phyloP scores from a whole-genome alignment of 2,888 invertebrate species.

The Aphodius sticticus region DNA sequence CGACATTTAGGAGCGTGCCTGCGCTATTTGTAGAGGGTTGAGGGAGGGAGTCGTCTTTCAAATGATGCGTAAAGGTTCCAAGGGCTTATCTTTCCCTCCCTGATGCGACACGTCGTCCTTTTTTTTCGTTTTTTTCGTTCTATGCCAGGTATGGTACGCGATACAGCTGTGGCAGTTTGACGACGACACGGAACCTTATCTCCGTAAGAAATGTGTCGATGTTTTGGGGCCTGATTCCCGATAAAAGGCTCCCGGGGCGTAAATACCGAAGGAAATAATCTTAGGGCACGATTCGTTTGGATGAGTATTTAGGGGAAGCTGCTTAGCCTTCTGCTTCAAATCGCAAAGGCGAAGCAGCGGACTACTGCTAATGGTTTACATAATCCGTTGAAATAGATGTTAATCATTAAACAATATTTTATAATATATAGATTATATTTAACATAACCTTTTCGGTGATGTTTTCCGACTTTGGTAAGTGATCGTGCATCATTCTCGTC shows the following conservation, averaged over 20 bases:
- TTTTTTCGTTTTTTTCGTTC: not conserved
- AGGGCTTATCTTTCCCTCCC: not conserved
- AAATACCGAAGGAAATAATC: not conserved
- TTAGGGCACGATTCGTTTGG: not conserved
- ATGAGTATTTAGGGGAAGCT: not conserved
- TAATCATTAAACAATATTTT: too few relatives aligned
- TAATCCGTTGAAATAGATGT: too few relatives aligned
- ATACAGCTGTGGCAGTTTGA: not conserved
- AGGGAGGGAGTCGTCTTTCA: not conserved
- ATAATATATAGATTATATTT: too few relatives aligned
- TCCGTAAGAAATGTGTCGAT: not conserved
- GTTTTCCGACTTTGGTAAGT: too few relatives aligned
- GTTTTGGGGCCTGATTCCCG: not conserved
- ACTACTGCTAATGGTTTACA: too few relatives aligned
- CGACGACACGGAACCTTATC: not conserved
- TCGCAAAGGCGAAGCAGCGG: too few relatives aligned
- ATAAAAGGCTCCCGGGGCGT: not conserved
- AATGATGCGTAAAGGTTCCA: not conserved
- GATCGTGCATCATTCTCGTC: too few relatives aligned
- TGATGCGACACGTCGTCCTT: conserved; percentile 4
- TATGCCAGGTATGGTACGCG: not conserved
- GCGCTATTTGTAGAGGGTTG: not conserved
- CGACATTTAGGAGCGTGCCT: not conserved
- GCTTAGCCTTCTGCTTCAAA: too few relatives aligned
- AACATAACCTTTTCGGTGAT: too few relatives aligned